Percentiles rank a stretch among this genome's conserved stretches.
These are phyloP conservation scores for Schizotus pectinicornis DNA, from an alignment of 2,888 invertebrate species.

Conservation along the genomic window DNA sequence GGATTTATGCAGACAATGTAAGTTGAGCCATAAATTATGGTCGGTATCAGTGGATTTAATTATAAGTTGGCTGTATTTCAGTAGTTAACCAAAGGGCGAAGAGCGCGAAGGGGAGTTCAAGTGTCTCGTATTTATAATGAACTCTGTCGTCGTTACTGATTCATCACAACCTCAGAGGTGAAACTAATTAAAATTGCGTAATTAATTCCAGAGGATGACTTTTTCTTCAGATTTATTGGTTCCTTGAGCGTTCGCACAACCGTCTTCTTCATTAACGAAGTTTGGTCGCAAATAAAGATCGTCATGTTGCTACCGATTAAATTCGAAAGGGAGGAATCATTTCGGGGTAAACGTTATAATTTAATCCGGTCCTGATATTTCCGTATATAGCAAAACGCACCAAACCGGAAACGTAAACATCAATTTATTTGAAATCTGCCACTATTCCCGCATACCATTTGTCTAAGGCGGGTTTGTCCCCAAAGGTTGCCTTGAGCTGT, in stretches of 20 bases:
- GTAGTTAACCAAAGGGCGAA: conserved; percentile 36
- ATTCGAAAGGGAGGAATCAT: neutral
- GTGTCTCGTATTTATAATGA: conserved; percentile 48
- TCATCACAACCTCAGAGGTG: conserved; percentile 44
- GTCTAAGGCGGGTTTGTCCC: conserved; percentile 28
- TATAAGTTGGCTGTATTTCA: conserved; percentile 44
- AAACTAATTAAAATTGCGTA: conserved; percentile 50
- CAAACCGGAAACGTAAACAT: conserved; percentile 35
- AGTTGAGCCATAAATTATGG: conserved; percentile 40
- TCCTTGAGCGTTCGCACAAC: conserved; percentile 3
- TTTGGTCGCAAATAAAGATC: conserved; percentile 18
- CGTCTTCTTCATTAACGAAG: conserved; percentile 25
- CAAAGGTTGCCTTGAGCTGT: conserved; percentile 22
- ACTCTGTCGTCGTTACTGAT: conserved; percentile 45
- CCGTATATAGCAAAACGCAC: conserved; percentile 28
- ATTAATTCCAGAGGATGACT: conserved; percentile 43
- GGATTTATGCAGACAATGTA: conserved; percentile 38
- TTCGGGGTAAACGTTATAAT: neutral
- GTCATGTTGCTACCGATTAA: conserved; percentile 2
- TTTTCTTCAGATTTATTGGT: conserved; percentile 32
- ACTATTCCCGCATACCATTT: conserved; percentile 39
- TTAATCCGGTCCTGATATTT: conserved; percentile 12
- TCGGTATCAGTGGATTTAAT: conserved; percentile 44
- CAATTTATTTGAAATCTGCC: conserved; percentile 39
- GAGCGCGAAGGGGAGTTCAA: conserved; percentile 38